Evolutionary conservation across 1,140 invertebrate genomes (phyloP).

Genomic region (Heliothis virescens): DNA sequence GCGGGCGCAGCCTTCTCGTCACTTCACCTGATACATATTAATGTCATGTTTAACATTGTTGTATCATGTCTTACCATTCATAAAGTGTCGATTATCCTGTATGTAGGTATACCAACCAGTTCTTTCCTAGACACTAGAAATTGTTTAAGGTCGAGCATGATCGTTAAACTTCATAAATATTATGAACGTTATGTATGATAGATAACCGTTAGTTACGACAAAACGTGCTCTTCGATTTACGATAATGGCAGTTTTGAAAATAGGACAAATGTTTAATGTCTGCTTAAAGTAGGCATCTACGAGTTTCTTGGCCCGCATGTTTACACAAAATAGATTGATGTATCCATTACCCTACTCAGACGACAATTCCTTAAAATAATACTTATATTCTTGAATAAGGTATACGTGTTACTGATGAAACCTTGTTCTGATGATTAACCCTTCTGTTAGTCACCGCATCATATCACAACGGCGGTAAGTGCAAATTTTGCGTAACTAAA

Average conservation of each 20-base stretch:
- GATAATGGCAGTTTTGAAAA: neutral
- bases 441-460: too few relatives aligned
- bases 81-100: neutral
- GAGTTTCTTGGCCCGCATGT: constrained; percentile 27
- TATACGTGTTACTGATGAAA: too few relatives aligned
- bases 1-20: constrained; percentile 75
- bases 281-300: neutral
- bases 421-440: too few relatives aligned
- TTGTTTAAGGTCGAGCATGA: constrained; percentile 7
- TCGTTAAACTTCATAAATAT: constrained; percentile 7
- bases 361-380: constrained; percentile 3
- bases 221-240: constrained; percentile 1
- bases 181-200: constrained; percentile 16
- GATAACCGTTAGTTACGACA: constrained; percentile 13
- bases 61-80: constrained; percentile 41
- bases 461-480: too few relatives aligned
- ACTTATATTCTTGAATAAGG: too few relatives aligned
- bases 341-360: constrained; percentile 26
- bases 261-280: constrained; percentile 6
- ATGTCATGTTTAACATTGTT: constrained; percentile 64
- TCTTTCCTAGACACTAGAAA: neutral
- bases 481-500: neutral
- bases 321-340: constrained; percentile 39
- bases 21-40: constrained; percentile 77
- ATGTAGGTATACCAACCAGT: neutral